Evolutionary conservation across 2,113 vertebrate species (phyloP).

Genomic region (Hippoglossus stenolepis): DNA sequence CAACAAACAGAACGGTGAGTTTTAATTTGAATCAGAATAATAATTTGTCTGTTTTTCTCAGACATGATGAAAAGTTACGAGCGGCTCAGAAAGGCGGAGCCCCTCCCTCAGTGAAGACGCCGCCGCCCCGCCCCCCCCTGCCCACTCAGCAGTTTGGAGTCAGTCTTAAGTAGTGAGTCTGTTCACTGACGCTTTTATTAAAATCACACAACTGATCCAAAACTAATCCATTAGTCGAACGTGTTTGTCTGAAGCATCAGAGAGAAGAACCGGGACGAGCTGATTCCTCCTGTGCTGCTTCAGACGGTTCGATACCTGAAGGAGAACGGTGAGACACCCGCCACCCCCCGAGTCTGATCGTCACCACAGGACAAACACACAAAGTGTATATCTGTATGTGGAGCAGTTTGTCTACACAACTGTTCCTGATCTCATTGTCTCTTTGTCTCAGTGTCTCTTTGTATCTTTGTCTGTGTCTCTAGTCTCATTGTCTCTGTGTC

Average conservation of each 20-base stretch:
- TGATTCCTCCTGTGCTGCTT: constrained; percentile 85
- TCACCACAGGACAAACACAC: too few relatives aligned
- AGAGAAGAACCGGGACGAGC: constrained; percentile 83
- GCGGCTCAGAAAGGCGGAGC: constrained; percentile 72
- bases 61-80: constrained; percentile 85
- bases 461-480: neutral
- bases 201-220: neutral
- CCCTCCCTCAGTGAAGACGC: constrained; percentile 69
- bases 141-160: constrained; percentile 92
- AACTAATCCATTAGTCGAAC: neutral
- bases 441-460: constrained; percentile 58
- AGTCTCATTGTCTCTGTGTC: constrained; percentile 56
- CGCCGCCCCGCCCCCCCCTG: constrained; percentile 87
- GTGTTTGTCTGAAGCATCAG: constrained; percentile 77
- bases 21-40: neutral
- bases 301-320: constrained; percentile 86
- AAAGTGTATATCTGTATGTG: too few relatives aligned
- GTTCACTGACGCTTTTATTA: neutral
- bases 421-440: neutral
- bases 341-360: too few relatives aligned
- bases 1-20: neutral
- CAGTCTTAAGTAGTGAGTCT: constrained; percentile 90
- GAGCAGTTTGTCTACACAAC: too few relatives aligned
- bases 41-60: neutral
- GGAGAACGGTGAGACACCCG: constrained; percentile 79